Evolutionary conservation across 2,113 vertebrate species (phyloP).

Genomic region (Apteryx owenii): DNA sequence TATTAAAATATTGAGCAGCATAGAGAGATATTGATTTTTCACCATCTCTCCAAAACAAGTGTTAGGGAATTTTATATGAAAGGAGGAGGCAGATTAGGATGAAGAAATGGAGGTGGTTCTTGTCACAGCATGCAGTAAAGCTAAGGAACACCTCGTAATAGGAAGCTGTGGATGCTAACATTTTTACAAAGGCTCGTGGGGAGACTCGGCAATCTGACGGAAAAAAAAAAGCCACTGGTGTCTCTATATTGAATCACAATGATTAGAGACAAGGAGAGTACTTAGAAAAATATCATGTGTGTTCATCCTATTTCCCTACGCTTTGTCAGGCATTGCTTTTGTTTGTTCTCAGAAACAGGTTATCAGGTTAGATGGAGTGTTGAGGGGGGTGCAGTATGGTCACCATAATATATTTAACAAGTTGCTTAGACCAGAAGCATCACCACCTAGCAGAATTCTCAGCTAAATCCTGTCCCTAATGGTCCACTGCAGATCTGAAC

Average conservation of each 20-base stretch:
- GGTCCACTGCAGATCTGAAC: neutral
- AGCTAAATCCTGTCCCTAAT: neutral
- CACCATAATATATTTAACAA: neutral
- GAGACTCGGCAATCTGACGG: neutral
- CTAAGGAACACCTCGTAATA: neutral
- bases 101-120: neutral
- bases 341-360: neutral
- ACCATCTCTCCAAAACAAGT: neutral
- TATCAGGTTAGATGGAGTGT: neutral
- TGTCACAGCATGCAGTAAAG: neutral
- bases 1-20: neutral
- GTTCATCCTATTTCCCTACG: neutral
- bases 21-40: neutral
- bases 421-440: neutral
- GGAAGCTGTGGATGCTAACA: neutral
- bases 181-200: neutral
- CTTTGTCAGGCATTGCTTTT: neutral
- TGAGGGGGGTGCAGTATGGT: neutral
- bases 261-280: neutral
- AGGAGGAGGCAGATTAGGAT: neutral
- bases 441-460: neutral
- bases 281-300: neutral
- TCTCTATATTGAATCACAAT: neutral
- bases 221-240: neutral
- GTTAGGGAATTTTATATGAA: neutral